Base-by-base conservation (phyloP, 2,888 invertebrate genomes). In the Synergus japonicus region DNA sequence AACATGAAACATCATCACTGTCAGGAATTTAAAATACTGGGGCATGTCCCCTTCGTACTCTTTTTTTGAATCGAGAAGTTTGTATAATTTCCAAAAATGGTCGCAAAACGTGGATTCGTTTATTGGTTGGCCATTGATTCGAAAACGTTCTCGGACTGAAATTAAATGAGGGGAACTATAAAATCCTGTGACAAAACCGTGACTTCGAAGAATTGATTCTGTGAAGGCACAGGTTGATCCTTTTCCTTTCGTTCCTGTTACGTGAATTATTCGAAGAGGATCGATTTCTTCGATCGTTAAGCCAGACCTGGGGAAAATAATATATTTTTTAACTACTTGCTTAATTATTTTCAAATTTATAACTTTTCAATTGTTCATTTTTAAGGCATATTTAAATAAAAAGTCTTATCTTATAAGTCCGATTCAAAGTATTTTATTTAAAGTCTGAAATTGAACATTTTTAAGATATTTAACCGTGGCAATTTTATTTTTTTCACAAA, bases 241-340 rank as follows among this genome's bases (percentile, higher is more conserved):
- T 95, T 99, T 99, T 76, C 99, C 99, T 93, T 99, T 99, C 1
- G 99, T 99, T 12, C 99, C 99, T 81, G 98, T 95, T 8, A 99
- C 96, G 93, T 99, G 99, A 88, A 99, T 98, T 64, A 98, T 95
- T 77, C 97, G 96, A 18, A 98, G 91, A 78, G 93, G 93, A 86
- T 97, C 96, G 79, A 98, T 91, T 83, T 95, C 94, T 0, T 95
- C 93, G 29, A 95, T 83, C 1, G 93, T 92, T 3, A 97, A 90
- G 29, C 96, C 97, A 60, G 94, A 94, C 81, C 96, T 94, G 76
- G 1, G 37, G 44, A 46, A 60, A 37, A 54, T 43, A 43, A 37
- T 60, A 58, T 63, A 29, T 64, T 10, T 41, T 13, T 37, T 37
- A 37, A 37, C 2, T 67, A 44, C 15, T 49, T 54, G 9, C 1